Conservation (phyloP, 2,797 vertebrate genomes). For the Acestrorhynchus altus region DNA sequence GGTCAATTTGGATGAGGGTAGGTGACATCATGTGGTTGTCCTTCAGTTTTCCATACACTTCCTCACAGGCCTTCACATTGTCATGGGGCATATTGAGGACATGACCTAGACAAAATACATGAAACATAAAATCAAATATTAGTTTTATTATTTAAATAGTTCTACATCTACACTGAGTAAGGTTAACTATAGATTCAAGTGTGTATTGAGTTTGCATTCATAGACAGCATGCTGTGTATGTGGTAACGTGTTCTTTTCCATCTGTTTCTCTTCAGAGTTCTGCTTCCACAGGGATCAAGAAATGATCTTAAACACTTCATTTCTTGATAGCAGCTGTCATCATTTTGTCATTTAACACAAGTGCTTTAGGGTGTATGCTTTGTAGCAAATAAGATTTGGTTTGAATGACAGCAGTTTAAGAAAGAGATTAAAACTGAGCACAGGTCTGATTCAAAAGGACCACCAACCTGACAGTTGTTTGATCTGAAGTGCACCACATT, state of each 20-base stretch:
- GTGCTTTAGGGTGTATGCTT: slow-evolving; percentile 11
- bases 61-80: slow-evolving; percentile 95
- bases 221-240: not conserved
- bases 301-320: slow-evolving; percentile 37
- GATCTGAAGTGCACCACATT: slow-evolving; percentile 19
- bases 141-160: not conserved
- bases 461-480: slow-evolving; percentile 14
- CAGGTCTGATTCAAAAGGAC: slow-evolving; percentile 11
- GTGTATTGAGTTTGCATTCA: not conserved
- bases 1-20: slow-evolving; percentile 97
- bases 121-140: not conserved
- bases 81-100: slow-evolving; percentile 99
- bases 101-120: slow-evolving; percentile 79
- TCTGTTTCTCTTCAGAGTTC: slow-evolving; percentile 39
- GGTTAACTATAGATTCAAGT: no score
- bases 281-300: slow-evolving; percentile 39
- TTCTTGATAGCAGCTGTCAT: slow-evolving; percentile 21
- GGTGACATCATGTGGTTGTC: slow-evolving; percentile 99
- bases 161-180: no score
- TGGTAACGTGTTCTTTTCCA: slow-evolving; percentile 40
- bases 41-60: slow-evolving; percentile 90
- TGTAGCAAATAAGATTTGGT: slow-evolving; percentile 1
- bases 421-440: slow-evolving; percentile 30
- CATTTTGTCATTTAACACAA: slow-evolving; percentile 46
- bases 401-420: slow-evolving; percentile 21